A percentile compares a stretch with the other conserved stretches of the same genome.
phyloP scores from a whole-genome alignment of 2,888 invertebrate genomes.

The Anthoptus insignis region DNA sequence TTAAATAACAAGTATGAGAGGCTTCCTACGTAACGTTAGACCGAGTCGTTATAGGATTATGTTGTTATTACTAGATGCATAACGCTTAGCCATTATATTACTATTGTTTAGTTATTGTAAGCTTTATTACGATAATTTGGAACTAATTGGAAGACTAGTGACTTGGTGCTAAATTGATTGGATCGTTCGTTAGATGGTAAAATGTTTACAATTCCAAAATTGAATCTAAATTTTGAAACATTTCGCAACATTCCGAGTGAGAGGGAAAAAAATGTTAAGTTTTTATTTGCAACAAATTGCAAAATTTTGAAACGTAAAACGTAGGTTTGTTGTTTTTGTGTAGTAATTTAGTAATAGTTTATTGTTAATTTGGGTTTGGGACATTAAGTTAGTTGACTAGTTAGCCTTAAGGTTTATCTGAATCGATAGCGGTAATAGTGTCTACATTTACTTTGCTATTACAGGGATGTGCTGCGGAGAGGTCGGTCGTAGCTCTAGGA shows the following conservation, averaged over 20 bases:
- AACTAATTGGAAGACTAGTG: slow-evolving; percentile 84
- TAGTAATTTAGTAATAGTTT: slow-evolving; percentile 81
- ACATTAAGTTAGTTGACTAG: slow-evolving; percentile 82
- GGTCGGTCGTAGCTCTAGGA: slow-evolving; percentile 66
- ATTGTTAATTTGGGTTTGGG: slow-evolving; percentile 87
- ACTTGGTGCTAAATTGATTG: slow-evolving; percentile 86
- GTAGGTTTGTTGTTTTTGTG: slow-evolving; percentile 84
- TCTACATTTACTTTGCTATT: slow-evolving; percentile 81
- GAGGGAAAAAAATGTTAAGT: slow-evolving; percentile 77
- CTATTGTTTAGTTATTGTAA: slow-evolving; percentile 79
- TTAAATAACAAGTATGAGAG: slow-evolving; percentile 75
- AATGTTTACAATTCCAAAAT: slow-evolving; percentile 58
- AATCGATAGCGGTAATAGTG: slow-evolving; percentile 81
- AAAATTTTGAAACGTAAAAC: slow-evolving; percentile 72
- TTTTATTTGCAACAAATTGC: slow-evolving; percentile 83
- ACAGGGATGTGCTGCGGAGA: slow-evolving; percentile 84
- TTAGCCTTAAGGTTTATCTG: slow-evolving; percentile 84
- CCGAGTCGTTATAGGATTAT: slow-evolving; percentile 82
- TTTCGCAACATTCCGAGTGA: slow-evolving; percentile 82
- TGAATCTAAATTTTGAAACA: slow-evolving; percentile 63
- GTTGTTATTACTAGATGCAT: slow-evolving; percentile 85
- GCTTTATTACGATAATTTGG: slow-evolving; percentile 80
- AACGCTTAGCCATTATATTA: slow-evolving; percentile 84
- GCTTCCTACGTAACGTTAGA: slow-evolving; percentile 78
- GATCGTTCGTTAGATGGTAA: slow-evolving; percentile 69